Evolutionary conservation across 2,113 vertebrate species (phyloP), one percentile per base, ranked within the genome.

Genomic region (Eclectus roratus): DNA sequence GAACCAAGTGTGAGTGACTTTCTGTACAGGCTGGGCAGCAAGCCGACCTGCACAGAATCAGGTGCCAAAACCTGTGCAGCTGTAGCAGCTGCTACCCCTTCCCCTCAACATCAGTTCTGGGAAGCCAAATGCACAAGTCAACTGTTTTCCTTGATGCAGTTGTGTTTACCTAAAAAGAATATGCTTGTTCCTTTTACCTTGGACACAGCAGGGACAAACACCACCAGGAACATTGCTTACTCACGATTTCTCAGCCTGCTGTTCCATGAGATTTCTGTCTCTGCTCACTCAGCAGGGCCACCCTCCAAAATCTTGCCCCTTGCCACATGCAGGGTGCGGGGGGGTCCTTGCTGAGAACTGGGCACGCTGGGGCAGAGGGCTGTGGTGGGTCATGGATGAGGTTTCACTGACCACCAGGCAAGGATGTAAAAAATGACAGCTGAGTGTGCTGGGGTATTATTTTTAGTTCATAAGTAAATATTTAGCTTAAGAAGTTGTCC

Each of bases 321-420:
- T 27, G 53, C 46, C 58, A 3, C 31, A 24, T 0, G 2, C 9
- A 10, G 25, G 37, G 31, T 4, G 37, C 1, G 1, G 60, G 44
- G 66, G 13, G 33, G 3, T 61, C 68, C 31, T 55, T 85, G 83
- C 56, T 14, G 3, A 4, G 35, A 11, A 20, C 39, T 0, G 0
- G 39, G 71, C 55, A 39, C 33, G 7, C 13, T 1, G 52, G 29
- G 31, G 27, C 71, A 68, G 58, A 16, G 55, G 49, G 44, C 73
- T 84, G 69, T 2, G 6, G 44, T 3, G 3, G 14, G 18, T 14
- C 25, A 0, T 39, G 55, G 63, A 21, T 10, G 25, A 53, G 46
- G 13, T 10, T 63, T 28, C 73, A 17, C 46, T 43, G 47, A 8
- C 15, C 52, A 9, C 29, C 64, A 28, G 52, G 39, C 53, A 39